Evolutionary conservation across 2,888 invertebrate species (phyloP), one percentile per base, ranked within the genome.

Genomic region (Stictocephala bisonia): DNA sequence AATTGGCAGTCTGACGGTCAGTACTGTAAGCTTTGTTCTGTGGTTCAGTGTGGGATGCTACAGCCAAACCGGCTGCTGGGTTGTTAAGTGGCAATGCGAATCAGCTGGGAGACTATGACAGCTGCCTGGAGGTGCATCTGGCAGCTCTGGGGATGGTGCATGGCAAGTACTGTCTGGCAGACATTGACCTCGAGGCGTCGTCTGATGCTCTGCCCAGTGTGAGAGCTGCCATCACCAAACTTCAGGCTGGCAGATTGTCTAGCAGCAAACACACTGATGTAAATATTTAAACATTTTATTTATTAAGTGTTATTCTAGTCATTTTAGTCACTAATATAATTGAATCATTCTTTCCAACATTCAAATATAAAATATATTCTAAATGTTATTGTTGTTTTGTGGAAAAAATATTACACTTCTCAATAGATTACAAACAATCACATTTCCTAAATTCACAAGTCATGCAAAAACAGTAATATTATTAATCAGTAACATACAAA

Each of bases 61-160:
- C 66, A 24, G 73, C 56, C 18, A 73, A 73, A 26, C 58, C 66
- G 20, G 56, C 73, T 13, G 40, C 68, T 4, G 69, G 73, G 9
- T 31, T 73, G 11, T 26, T 73, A 35, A 56, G 58, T 31, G 73
- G 73, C 4, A 73, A 73, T 31, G 35, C 35, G 3, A 68, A 50
- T 22, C 73, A 73, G 26, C 53, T 68, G 13, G 73, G 73, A 13
- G 60, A 73, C 58, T 73, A 58, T 44, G 73, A 73, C 48, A 35
- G 66, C 41, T 73, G 73, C 26, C 27, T 73, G 22, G 60, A 18
- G 1, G 69, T 69, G 9, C 35, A 51, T 27, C 18, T 41, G 26
- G 35, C 35, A 22, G 35, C 69, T 3, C 31, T 51, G 51, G 69
- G 69, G 13, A 22, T 18, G 1, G 51, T 69, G 1, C 40, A 22